Evolutionary conservation across 2,797 vertebrate species (phyloP).

Genomic region (Tinamus major): DNA sequence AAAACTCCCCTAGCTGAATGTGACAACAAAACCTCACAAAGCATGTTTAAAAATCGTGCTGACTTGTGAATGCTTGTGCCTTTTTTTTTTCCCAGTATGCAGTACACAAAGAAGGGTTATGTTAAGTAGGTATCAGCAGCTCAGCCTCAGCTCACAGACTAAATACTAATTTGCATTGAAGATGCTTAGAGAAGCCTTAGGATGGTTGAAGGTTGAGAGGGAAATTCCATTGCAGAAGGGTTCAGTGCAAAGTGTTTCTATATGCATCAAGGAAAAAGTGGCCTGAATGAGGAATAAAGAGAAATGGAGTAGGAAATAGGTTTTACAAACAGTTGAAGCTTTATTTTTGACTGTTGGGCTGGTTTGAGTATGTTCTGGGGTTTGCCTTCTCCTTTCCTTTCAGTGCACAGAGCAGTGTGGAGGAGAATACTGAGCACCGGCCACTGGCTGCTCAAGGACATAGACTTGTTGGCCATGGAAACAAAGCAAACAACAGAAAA

Average conservation of each 20-base stretch:
- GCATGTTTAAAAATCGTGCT: neutral
- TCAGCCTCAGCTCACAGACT: neutral
- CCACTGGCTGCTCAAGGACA: neutral
- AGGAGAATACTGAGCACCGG: neutral
- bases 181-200: neutral
- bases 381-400: neutral
- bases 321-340: neutral
- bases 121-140: neutral
- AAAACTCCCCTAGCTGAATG: neutral
- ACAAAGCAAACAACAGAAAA: neutral
- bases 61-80: neutral
- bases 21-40: neutral
- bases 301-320: neutral
- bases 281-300: neutral
- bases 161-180: neutral
- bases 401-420: neutral
- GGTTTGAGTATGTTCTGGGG: neutral
- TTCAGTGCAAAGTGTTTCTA: neutral
- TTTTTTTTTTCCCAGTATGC: neutral
- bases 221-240: neutral
- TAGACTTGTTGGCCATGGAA: neutral
- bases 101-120: neutral
- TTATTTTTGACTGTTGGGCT: neutral
- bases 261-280: neutral
- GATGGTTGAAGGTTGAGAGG: neutral